Percentiles rank a stretch among this genome's conserved stretches.
Conservation (phyloP, 2,113 vertebrate species). For the Neomonachus schauinslandi region DNA sequence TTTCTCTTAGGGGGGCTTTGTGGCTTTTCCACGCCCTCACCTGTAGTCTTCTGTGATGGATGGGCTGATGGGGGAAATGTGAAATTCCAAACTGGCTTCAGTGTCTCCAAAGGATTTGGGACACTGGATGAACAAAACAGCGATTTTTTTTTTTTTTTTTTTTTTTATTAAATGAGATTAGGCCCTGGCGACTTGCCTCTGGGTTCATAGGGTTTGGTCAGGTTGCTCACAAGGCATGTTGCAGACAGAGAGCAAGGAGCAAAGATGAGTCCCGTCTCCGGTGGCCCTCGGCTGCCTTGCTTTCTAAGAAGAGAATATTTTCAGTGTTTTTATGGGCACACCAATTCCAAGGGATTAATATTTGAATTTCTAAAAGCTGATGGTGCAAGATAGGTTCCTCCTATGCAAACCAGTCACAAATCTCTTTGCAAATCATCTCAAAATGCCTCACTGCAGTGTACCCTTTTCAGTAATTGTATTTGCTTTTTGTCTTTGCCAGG, state of each 20-base stretch:
- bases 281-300: not conserved
- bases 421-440: not conserved
- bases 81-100: conserved; percentile 42
- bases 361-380: conserved; percentile 9
- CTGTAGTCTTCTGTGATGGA: not conserved
- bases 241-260: conserved; percentile 66
- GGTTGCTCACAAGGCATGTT: conserved; percentile 58
- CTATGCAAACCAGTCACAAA: no score
- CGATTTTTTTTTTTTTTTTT: not conserved
- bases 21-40: not conserved
- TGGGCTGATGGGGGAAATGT: conserved; percentile 14
- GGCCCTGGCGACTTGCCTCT: not conserved
- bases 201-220: conserved; percentile 63
- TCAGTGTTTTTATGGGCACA: not conserved
- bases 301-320: conserved; percentile 12
- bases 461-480: not conserved
- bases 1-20: not conserved
- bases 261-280: conserved; percentile 46
- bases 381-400: not conserved
- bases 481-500: not conserved
- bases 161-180: not conserved
- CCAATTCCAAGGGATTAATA: not conserved
- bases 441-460: not conserved
- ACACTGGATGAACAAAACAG: conserved; percentile 37
- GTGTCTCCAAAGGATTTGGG: not conserved